A percentile compares a stretch with the other conserved stretches of the same genome.
Evolutionary conservation across 2,888 invertebrate species (phyloP).

Genomic region (Aricia artaxerxes): DNA sequence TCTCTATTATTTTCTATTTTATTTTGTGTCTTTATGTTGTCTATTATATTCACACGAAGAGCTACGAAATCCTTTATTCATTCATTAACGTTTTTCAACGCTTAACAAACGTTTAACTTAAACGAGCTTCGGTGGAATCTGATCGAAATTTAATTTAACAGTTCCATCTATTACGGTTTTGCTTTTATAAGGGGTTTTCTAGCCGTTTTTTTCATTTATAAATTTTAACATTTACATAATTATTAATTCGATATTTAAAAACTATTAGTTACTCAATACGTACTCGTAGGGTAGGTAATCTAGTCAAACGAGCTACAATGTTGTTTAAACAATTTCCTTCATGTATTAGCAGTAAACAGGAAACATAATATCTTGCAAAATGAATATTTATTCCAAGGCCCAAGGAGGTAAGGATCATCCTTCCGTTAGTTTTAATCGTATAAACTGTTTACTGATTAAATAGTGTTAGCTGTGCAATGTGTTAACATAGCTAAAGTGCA

Average conservation of each 20-base stretch:
- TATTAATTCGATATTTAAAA: not conserved
- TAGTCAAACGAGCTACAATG: slow-evolving; percentile 25
- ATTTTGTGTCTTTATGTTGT: too few relatives aligned
- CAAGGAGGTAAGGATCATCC: slow-evolving; percentile 25
- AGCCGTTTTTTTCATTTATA: too few relatives aligned
- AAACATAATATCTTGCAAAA: slow-evolving; percentile 32
- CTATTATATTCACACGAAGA: too few relatives aligned
- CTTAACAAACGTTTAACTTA: too few relatives aligned
- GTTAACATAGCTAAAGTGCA: not conserved
- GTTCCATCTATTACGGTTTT: too few relatives aligned
- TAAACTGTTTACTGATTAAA: not conserved
- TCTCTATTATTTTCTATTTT: not conserved
- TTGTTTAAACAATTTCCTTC: slow-evolving; percentile 31
- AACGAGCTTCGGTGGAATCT: too few relatives aligned
- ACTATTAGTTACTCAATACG: not conserved
- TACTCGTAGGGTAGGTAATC: not conserved
- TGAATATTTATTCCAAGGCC: slow-evolving; percentile 32
- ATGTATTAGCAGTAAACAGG: slow-evolving; percentile 28
- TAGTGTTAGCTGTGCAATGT: not conserved
- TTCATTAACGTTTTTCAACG: too few relatives aligned
- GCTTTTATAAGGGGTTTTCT: too few relatives aligned
- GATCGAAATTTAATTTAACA: too few relatives aligned
- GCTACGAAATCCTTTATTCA: too few relatives aligned
- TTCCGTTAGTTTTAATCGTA: slow-evolving; percentile 23
- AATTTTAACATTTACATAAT: too few relatives aligned